Conservation (phyloP, 1,140 invertebrate genomes). For the Steinernema khuongi region DNA sequence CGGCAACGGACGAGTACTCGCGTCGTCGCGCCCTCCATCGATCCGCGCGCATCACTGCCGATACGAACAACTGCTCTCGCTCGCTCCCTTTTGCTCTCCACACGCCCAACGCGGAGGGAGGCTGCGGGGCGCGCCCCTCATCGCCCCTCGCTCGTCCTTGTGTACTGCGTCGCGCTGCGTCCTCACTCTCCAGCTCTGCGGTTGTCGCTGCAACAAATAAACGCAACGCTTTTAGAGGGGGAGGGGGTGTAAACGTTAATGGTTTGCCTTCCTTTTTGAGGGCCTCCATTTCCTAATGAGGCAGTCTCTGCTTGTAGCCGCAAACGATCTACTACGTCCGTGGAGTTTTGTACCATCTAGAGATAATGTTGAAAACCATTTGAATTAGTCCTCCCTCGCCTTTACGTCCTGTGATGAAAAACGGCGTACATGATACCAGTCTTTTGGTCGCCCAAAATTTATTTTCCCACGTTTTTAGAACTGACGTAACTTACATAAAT, state of each 20-base stretch:
- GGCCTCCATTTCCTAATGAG: too few species aligned
- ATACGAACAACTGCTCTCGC: slow-evolving; percentile 5
- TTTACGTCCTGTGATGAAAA: too few species aligned
- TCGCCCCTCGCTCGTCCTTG: neutral
- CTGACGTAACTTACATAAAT: too few species aligned
- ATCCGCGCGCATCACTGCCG: neutral
- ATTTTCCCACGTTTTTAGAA: neutral
- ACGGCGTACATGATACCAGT: too few species aligned
- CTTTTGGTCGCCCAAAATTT: neutral
- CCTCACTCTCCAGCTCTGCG: neutral
- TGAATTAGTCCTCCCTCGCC: too few species aligned
- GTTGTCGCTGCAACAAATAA: neutral
- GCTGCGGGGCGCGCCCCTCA: neutral
- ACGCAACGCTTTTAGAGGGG: neutral
- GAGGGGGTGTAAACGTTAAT: too few species aligned
- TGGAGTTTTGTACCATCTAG: too few species aligned
- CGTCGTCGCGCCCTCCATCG: neutral
- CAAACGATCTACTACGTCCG: too few species aligned
- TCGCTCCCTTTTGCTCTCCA: neutral
- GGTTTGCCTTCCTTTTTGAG: too few species aligned
- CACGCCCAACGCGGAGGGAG: neutral
- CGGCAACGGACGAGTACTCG: neutral
- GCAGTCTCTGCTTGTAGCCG: too few species aligned
- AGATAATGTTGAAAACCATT: too few species aligned
- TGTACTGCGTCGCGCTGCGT: neutral